Evolutionary conservation across 2,797 vertebrate genomes (phyloP), one percentile per base, ranked within the genome.

Genomic region (Taeniopygia guttata): DNA sequence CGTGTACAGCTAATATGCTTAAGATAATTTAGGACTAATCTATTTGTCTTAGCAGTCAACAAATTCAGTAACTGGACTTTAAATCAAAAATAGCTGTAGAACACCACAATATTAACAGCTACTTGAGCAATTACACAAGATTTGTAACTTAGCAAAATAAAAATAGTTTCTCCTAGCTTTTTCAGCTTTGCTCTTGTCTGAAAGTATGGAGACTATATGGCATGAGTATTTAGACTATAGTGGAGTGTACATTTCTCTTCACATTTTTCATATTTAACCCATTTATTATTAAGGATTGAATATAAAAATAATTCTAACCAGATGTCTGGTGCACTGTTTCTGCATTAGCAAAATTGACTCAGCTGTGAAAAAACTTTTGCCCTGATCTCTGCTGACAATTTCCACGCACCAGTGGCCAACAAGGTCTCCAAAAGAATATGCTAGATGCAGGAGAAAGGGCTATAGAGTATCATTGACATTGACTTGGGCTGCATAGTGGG

Each of bases 251-350:
- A 34, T 49, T 75, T 83, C 77, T 13, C 56, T 74, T n/a, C 45
- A 52, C 7, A 5, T 74, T 80, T 70, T 89, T 93, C 54, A 25
- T 48, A 76, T 59, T 89, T 49, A 82, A 87, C 27, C 49, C 9
- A 32, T 60, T 86, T 8, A 46, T 60, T 82, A 84, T 67, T 74
- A 83, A 89, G n/a, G 9, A 60, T n/a, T 42, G 66, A 93, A 86
- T 83, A 73, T 74, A 73, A 77, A 86, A 59, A 34, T 75, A 64
- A 91, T 74, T 85, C 56, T 68, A 93, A 64, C 19, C 90, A 95
- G 54, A 59, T 54, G 49, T n/a, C 51, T 73, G 21, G 7, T 43
- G 42, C 30, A 77, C 56, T 0, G 0, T 60, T 96, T 90, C 46
- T 89, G 45, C 58, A 59, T 72, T 80, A 94, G 82, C 9, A 74